phyloP scores from a whole-genome alignment of 2,797 vertebrate species.

The Coluber constrictor region DNA sequence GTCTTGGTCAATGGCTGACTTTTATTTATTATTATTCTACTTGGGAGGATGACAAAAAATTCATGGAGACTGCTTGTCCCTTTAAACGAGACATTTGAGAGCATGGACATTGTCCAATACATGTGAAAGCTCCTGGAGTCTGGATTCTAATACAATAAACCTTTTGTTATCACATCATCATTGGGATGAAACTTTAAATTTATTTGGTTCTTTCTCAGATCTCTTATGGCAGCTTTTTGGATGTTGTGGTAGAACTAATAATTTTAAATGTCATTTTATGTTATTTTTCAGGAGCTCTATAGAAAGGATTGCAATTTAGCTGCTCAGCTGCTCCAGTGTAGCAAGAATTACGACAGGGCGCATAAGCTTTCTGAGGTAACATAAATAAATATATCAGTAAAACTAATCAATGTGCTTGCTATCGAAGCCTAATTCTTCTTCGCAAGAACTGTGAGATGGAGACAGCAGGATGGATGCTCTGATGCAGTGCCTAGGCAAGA shows the following conservation, averaged over 20 bases:
- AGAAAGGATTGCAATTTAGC: conserved; percentile 96
- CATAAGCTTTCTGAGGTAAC: conserved; percentile 93
- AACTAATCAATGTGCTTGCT: background rate
- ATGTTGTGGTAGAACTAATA: conserved; percentile 23
- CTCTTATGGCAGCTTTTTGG: background rate
- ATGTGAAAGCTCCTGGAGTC: too few relatives aligned
- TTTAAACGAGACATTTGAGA: background rate
- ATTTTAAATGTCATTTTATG: conserved; percentile 15
- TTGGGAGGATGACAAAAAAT: background rate
- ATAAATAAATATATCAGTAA: conserved; percentile 16
- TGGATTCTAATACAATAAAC: background rate
- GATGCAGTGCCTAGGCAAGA: background rate
- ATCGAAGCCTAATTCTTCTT: background rate
- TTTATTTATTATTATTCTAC: background rate
- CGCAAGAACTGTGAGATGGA: background rate
- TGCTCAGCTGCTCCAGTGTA: conserved; percentile 92
- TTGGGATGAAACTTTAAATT: conserved; percentile 4
- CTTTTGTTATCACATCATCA: background rate
- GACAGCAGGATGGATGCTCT: background rate
- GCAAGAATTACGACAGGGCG: conserved; percentile 87
- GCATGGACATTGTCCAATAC: background rate
- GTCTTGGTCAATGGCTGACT: background rate
- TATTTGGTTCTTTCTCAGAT: conserved; percentile 13
- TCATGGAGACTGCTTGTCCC: background rate
- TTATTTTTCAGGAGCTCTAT: conserved; percentile 84